Evolutionary conservation across 2,888 invertebrate species (phyloP).

Genomic region (Brachyopa scutellaris): DNA sequence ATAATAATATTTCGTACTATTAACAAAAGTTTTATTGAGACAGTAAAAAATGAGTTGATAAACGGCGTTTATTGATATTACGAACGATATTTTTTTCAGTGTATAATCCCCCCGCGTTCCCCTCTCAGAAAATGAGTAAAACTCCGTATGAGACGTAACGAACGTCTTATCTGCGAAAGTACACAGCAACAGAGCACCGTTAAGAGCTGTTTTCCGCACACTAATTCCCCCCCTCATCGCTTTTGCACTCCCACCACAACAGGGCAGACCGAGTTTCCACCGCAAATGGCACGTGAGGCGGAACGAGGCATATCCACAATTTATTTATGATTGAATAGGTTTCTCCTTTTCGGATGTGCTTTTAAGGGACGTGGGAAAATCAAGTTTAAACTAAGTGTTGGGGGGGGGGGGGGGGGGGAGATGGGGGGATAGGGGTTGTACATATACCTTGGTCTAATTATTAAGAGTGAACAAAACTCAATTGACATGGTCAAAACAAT

Average conservation of each 20-base stretch:
- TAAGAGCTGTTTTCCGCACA: background rate
- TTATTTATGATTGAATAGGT: constrained; percentile 2
- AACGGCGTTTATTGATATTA: no score
- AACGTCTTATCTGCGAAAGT: constrained; percentile 10
- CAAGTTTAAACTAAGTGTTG: background rate
- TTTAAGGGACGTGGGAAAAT: background rate
- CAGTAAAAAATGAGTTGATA: no score
- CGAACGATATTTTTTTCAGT: no score
- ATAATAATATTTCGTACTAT: no score
- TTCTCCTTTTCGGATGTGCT: background rate
- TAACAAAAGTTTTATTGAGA: no score
- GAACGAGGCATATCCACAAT: constrained; percentile 5
- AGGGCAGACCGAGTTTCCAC: background rate
- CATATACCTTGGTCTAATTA: background rate
- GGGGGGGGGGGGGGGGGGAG: no score
- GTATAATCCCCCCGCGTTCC: no score
- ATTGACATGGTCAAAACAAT: constrained; percentile 29
- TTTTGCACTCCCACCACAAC: background rate
- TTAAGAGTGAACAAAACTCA: background rate
- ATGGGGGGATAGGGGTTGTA: no score
- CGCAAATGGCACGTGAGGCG: constrained; percentile 5
- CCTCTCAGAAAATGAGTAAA: background rate
- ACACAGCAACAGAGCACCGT: background rate
- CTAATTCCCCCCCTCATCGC: background rate
- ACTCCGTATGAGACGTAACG: background rate